Evolutionary conservation across 2,113 vertebrate species (phyloP).

Genomic region (Neopipo cinnamomea): DNA sequence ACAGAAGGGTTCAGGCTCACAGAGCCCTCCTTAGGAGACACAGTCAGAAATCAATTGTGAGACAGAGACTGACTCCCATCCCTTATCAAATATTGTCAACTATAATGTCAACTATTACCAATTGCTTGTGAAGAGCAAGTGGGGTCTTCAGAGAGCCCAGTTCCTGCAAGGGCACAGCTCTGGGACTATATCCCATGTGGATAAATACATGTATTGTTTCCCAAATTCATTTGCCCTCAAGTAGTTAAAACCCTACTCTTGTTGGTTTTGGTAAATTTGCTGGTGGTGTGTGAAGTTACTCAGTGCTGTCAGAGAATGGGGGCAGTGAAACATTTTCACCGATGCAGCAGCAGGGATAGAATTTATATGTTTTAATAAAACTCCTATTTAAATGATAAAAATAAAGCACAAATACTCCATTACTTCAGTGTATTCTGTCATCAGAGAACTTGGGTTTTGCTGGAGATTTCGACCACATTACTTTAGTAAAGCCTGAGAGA

Average conservation of each 20-base stretch:
- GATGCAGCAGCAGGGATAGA: background rate
- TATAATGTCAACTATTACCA: background rate
- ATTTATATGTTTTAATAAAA: background rate
- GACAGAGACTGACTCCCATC: background rate
- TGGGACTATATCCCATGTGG: fast-evolving
- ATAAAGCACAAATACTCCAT: background rate
- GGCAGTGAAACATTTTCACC: background rate
- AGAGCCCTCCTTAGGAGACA: background rate
- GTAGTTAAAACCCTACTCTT: background rate
- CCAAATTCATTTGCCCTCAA: background rate
- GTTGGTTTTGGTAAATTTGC: background rate
- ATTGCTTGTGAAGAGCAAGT: background rate
- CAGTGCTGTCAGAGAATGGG: fast-evolving
- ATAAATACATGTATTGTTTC: background rate
- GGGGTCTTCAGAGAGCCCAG: background rate
- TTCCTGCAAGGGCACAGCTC: background rate
- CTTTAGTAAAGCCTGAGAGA: conserved; percentile 5
- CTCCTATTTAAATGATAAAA: background rate
- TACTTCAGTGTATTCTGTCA: background rate
- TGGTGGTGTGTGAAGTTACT: background rate
- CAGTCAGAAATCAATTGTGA: background rate
- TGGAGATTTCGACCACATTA: background rate
- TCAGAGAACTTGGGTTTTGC: background rate
- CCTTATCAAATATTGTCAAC: background rate
- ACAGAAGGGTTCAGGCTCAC: fast-evolving